Conservation (phyloP, 2,888 invertebrate genomes). For the Eilema depressum region DNA sequence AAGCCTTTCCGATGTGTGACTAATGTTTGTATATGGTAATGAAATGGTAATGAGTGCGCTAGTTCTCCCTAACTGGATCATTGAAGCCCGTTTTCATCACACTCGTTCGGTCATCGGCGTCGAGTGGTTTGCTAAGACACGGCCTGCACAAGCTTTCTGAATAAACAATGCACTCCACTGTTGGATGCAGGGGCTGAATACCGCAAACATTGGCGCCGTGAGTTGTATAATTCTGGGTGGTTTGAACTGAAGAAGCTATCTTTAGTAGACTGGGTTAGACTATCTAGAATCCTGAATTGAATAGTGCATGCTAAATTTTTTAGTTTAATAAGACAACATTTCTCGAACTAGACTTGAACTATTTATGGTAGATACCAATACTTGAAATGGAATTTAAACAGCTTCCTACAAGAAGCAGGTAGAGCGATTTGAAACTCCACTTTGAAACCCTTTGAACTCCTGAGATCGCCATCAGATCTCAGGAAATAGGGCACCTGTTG, state of each 20-base stretch:
- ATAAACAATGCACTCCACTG: constrained; percentile 69
- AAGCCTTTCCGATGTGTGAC: constrained; percentile 81
- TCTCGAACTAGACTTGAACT: background rate
- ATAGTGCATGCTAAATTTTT: background rate
- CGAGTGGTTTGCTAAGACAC: constrained; percentile 64
- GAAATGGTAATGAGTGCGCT: constrained; percentile 80
- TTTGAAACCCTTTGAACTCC: too few species aligned
- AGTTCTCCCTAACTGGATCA: constrained; percentile 80
- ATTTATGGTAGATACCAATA: background rate
- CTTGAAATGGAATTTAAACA: background rate
- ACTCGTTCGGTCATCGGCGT: constrained; percentile 69
- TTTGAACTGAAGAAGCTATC: background rate
- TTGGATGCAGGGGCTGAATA: constrained; percentile 46
- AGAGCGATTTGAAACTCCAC: too few species aligned
- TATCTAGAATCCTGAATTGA: background rate
- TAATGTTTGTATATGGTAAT: constrained; percentile 85
- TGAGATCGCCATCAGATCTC: too few species aligned
- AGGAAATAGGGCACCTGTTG: too few species aligned
- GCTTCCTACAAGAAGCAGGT: too few species aligned
- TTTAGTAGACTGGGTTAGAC: background rate
- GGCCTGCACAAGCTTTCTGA: constrained; percentile 74
- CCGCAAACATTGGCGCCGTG: constrained; percentile 46
- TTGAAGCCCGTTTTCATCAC: constrained; percentile 65
- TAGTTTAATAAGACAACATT: background rate
- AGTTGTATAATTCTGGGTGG: constrained; percentile 45